phyloP scores from a whole-genome alignment of 2,113 vertebrate species.

The Ceyx margarethae region DNA sequence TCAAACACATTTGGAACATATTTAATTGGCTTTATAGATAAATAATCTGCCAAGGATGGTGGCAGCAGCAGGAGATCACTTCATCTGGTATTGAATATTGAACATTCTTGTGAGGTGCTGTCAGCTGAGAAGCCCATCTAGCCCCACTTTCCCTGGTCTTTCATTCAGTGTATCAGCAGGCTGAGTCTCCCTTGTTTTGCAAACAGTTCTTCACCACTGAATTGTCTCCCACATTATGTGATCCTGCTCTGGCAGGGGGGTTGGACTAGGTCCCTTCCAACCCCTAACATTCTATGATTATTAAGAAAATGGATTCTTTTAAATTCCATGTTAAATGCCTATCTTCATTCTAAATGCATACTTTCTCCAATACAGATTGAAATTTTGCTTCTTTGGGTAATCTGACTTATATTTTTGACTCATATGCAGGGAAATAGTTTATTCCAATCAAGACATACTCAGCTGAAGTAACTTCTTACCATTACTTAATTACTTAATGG shows the following conservation, averaged over 20 bases:
- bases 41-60: background rate
- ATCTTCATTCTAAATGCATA: background rate
- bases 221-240: background rate
- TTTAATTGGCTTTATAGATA: background rate
- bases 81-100: background rate
- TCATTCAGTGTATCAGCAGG: background rate
- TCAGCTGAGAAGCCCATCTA: background rate
- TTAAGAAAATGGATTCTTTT: background rate
- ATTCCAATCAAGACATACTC: background rate
- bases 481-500: background rate
- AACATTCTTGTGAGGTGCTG: background rate
- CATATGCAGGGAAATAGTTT: background rate
- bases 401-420: background rate
- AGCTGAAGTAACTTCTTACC: background rate
- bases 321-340: background rate
- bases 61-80: background rate
- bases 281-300: too few relatives aligned
- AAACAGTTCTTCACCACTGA: background rate
- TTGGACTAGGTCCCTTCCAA: too few relatives aligned
- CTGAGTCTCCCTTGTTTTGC: background rate
- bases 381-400: background rate
- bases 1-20: background rate
- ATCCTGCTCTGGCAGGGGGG: too few relatives aligned
- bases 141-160: background rate
- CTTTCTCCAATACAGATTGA: background rate